Evolutionary conservation across 2,888 invertebrate genomes (phyloP), one percentile per base, ranked within the genome.

Genomic region (Diaperis boleti): DNA sequence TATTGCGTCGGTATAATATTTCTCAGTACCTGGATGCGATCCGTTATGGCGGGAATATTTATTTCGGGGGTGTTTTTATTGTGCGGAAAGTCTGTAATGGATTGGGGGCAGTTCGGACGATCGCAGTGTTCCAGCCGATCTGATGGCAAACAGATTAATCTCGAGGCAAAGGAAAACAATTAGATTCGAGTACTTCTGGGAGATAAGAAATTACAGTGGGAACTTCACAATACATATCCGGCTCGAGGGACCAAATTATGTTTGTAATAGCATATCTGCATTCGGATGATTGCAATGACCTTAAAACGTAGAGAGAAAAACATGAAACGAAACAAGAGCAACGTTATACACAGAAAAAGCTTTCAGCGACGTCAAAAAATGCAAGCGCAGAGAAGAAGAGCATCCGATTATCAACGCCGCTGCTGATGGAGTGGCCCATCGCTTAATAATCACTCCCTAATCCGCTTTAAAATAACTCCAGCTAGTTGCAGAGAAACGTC

Each of bases 1-100:
- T 68, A 68, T 68, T 22, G 37, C 45, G 56, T 49, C 59, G 57
- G 69, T 70, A 68, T 69, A 69, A 64, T 69, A 71, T 71, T 72
- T 71, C 57, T 68, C 62, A 67, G 69, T 69, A 71, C 69, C 67
- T 65, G 64, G 49, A 39, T 59, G 61, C 39, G 47, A 56, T 59
- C 55, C 14, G 22, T 54, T 54, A 29, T 29, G 22, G 15, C 13
- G 29, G 5, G 5, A 17, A 17, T 45, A 45, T 45, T 45, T 45
- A 45, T 45, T 45, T 45, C 14, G 13, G 22, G 22, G 4, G 22
- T n/a, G n/a, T n/a, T n/a, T n/a, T 31, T 31, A 8, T 31, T 31
- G 41, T 10, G 13, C 37, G 37, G 33, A 10, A 33, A 33, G 10
- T n/a, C 8, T 10, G 14, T 13, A 37, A 37, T 37, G 37, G 37